Evolutionary conservation across 2,888 invertebrate genomes (phyloP).

Genomic region (Hetaerina titia): DNA sequence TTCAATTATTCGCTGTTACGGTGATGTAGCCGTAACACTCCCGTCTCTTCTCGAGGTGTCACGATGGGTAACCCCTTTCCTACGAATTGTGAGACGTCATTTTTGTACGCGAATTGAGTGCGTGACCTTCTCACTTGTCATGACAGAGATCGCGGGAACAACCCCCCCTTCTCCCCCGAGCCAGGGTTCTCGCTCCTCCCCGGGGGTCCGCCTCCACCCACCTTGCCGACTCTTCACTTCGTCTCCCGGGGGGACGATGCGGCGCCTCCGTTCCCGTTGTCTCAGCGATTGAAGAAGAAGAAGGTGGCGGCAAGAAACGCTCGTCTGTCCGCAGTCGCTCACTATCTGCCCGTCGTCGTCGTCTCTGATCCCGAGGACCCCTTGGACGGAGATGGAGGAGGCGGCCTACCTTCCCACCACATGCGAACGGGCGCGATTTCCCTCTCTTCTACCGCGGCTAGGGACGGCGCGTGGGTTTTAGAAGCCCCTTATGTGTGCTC

Average conservation of each 20-base stretch:
- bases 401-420: constrained; percentile 41
- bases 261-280: constrained; percentile 41
- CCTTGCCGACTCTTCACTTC: constrained; percentile 60
- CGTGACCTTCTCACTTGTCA: too few species aligned
- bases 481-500: constrained; percentile 58
- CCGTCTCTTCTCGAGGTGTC: too few species aligned
- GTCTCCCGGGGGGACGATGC: constrained; percentile 41
- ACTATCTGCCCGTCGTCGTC: constrained; percentile 23
- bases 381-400: neutral
- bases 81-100: too few species aligned
- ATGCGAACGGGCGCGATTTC: constrained; percentile 34
- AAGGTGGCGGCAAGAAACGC: constrained; percentile 52
- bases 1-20: too few species aligned
- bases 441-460: constrained; percentile 33
- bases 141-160: too few species aligned
- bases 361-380: constrained; percentile 34
- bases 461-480: constrained; percentile 60
- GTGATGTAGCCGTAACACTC: too few species aligned
- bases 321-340: constrained; percentile 66
- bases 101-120: too few species aligned
- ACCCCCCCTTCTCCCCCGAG: too few species aligned
- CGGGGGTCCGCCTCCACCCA: neutral
- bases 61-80: too few species aligned
- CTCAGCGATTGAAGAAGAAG: constrained; percentile 25
- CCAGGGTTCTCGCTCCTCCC: too few species aligned